These are phyloP conservation scores for Netelia fuscicornis DNA, from an alignment of 2,888 invertebrate species.

Conservation along the genomic window DNA sequence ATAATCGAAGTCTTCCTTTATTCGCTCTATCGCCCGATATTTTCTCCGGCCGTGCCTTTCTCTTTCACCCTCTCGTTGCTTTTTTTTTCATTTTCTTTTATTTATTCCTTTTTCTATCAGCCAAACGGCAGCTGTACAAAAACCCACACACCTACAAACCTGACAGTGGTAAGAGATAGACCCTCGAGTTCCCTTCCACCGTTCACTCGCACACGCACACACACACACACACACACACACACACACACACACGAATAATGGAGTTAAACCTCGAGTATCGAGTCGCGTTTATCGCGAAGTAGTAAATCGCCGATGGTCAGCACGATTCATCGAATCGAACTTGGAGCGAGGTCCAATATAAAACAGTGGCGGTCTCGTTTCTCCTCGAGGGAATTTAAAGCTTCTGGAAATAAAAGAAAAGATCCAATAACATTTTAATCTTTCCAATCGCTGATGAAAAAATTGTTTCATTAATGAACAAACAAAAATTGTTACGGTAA, in stretches of 20 bases:
- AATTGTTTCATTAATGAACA: too few species aligned
- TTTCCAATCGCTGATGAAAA: too few species aligned
- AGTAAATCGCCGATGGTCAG: slow-evolving; percentile 40
- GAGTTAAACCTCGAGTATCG: slow-evolving; percentile 19
- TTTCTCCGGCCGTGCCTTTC: background rate
- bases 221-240: too few species aligned
- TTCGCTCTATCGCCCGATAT: background rate
- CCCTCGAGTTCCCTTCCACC: too few species aligned
- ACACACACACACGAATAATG: background rate
- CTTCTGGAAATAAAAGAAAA: too few species aligned
- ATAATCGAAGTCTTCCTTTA: background rate
- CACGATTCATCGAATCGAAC: slow-evolving; percentile 14
- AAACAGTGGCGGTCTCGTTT: background rate
- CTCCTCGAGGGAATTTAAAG: too few species aligned
- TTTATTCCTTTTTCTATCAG: background rate
- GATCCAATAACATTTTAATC: too few species aligned
- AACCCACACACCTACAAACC: slow-evolving; percentile 3
- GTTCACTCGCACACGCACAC: too few species aligned
- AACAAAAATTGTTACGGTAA: too few species aligned
- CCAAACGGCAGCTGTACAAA: background rate
- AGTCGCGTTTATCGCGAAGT: slow-evolving; percentile 24
- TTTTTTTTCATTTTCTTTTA: background rate
- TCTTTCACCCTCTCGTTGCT: slow-evolving; percentile 6
- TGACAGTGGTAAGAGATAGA: background rate
- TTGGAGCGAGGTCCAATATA: background rate